Conservation (phyloP, 2,797 vertebrate genomes). For the Picus viridis region DNA sequence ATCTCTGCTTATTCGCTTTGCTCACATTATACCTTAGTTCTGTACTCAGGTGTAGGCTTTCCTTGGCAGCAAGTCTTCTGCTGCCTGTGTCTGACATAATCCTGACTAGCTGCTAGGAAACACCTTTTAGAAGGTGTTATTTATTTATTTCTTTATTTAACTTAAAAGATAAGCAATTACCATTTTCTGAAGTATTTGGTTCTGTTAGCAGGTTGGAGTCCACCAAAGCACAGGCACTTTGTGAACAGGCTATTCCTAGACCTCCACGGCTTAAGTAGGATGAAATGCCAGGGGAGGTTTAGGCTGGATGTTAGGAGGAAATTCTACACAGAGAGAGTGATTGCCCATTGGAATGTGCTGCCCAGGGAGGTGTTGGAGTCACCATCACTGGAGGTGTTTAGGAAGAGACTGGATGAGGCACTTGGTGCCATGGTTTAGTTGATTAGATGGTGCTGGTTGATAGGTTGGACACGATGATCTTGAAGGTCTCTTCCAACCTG, state of each 20-base stretch:
- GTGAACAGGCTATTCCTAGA: background rate
- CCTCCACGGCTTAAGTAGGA: background rate
- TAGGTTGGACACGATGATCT: too few relatives aligned
- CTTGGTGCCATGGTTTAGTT: too few relatives aligned
- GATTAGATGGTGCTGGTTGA: too few relatives aligned
- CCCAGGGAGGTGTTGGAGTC: too few relatives aligned
- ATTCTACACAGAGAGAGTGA: too few relatives aligned
- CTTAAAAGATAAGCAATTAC: background rate
- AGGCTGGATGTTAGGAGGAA: too few relatives aligned
- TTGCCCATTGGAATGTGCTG: too few relatives aligned
- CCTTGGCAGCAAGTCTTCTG: background rate
- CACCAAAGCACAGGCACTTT: background rate
- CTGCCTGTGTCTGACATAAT: background rate
- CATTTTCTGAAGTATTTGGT: background rate
- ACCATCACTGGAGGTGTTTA: too few relatives aligned
- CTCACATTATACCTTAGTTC: background rate
- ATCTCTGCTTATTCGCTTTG: background rate
- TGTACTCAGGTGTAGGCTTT: background rate
- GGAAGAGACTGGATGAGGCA: too few relatives aligned
- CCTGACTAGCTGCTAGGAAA: background rate
- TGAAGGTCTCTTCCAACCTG: too few relatives aligned
- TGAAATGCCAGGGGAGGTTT: background rate
- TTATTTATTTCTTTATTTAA: too few relatives aligned
- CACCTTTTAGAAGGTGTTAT: background rate
- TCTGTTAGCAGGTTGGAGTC: background rate